These are phyloP conservation scores for Lacerta bilineata DNA, from an alignment of 2,797 vertebrate genomes.

Conservation along the genomic window DNA sequence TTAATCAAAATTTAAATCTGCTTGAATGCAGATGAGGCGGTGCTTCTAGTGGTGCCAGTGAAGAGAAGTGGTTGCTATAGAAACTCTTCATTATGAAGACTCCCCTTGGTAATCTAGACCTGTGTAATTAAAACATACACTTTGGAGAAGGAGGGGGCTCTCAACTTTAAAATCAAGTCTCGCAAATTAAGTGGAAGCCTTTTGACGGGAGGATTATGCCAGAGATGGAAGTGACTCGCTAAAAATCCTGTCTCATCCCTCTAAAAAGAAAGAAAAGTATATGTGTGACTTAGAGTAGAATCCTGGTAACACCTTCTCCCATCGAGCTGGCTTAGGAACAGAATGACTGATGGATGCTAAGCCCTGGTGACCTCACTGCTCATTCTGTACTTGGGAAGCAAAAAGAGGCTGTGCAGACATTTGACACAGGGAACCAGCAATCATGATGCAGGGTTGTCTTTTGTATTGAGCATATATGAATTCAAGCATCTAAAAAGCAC, in stretches of 20 bases:
- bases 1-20: not conserved
- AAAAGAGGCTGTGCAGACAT: no score
- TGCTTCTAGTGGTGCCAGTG: constrained; percentile 1
- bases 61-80: constrained; percentile 79
- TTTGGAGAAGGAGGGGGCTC: not conserved
- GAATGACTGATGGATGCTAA: no score
- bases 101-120: constrained; percentile 50
- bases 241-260: not conserved
- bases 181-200: constrained; percentile 48
- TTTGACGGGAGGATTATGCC: not conserved
- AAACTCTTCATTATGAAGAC: constrained; percentile 83
- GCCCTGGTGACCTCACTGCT: no score
- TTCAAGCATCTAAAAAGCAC: no score
- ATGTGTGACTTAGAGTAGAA: not conserved
- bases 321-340: no score
- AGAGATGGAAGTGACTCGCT: not conserved
- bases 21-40: not conserved
- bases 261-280: not conserved
- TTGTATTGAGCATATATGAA: no score
- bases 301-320: not conserved
- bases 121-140: constrained; percentile 72
- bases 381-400: no score
- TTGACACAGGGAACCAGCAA: no score
- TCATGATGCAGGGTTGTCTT: no score
- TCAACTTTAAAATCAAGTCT: constrained; percentile 26